Evolutionary conservation across 2,113 vertebrate species (phyloP).

Genomic region (Phoxinus phoxinus): DNA sequence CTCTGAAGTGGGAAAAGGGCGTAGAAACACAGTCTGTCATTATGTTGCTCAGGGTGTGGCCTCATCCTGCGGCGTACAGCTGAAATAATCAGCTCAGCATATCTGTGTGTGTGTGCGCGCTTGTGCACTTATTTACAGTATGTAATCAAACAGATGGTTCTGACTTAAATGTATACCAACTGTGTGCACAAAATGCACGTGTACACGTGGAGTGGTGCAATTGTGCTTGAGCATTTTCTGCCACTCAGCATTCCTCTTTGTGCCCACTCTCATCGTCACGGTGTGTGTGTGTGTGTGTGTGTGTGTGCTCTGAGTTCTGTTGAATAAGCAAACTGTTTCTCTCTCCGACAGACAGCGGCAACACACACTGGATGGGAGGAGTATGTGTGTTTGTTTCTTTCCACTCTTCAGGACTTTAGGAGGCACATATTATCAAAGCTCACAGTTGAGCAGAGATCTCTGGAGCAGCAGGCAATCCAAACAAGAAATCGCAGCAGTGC

Average conservation of each 20-base stretch:
- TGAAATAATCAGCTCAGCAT: slow-evolving; percentile 27
- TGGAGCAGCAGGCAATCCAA: background rate
- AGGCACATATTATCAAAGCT: background rate
- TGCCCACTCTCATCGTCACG: background rate
- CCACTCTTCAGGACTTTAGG: no score
- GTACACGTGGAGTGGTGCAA: background rate
- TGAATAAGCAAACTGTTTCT: slow-evolving; percentile 34
- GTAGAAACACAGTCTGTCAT: slow-evolving; percentile 27
- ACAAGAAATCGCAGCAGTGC: background rate
- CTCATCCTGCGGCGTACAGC: slow-evolving; percentile 2
- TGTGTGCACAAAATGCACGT: background rate
- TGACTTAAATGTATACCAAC: background rate
- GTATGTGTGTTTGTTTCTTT: slow-evolving; percentile 1
- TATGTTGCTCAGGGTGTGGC: slow-evolving; percentile 34
- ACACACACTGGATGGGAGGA: background rate
- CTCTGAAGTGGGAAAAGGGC: slow-evolving; percentile 5
- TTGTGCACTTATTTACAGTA: slow-evolving; percentile 25
- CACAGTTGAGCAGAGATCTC: background rate
- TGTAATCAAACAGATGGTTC: slow-evolving; percentile 15
- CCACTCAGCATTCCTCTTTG: slow-evolving; percentile 4
- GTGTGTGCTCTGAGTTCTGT: slow-evolving; percentile 13
- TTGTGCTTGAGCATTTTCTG: slow-evolving; percentile 22
- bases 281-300: background rate
- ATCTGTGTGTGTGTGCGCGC: background rate
- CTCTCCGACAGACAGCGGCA: background rate